phyloP scores from a whole-genome alignment of 2,888 invertebrate genomes.

The Mesochorus sp. region DNA sequence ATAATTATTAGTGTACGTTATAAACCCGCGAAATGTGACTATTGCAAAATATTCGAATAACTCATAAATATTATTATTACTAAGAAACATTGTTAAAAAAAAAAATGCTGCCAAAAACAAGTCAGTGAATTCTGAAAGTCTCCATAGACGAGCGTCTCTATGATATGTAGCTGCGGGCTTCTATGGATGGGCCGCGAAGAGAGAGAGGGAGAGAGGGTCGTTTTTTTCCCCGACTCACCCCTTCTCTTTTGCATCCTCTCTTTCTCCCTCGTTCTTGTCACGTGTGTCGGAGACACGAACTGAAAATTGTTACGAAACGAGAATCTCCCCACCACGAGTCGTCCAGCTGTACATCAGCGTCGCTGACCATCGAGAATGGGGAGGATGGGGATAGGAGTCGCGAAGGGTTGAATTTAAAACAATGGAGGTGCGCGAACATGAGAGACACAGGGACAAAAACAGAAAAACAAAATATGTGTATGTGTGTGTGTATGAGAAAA shows the following conservation, averaged over 20 bases:
- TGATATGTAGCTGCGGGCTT: too few relatives aligned
- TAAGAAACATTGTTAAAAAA: too few relatives aligned
- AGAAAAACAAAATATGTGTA: neutral
- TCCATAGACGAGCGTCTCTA: too few relatives aligned
- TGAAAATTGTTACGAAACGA: conserved; percentile 76
- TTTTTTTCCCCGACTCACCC: neutral
- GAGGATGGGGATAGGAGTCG: neutral
- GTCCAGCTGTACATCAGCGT: conserved; percentile 16
- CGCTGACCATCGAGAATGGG: neutral
- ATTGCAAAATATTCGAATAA: too few relatives aligned
- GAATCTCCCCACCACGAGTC: conserved; percentile 46
- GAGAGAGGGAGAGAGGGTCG: neutral
- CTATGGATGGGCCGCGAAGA: too few relatives aligned
- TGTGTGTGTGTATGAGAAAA: neutral
- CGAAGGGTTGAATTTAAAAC: conserved; percentile 43
- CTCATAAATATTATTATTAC: too few relatives aligned
- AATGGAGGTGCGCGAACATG: conserved; percentile 1
- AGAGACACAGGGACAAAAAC: neutral
- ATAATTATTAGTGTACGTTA: too few relatives aligned
- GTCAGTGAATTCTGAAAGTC: too few relatives aligned
- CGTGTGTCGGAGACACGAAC: conserved; percentile 59
- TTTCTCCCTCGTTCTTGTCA: conserved; percentile 40
- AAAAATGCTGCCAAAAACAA: too few relatives aligned
- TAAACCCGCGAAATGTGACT: too few relatives aligned
- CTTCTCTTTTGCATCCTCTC: neutral